Conservation (phyloP, 1,140 invertebrate genomes). For the Galleria mellonella region DNA sequence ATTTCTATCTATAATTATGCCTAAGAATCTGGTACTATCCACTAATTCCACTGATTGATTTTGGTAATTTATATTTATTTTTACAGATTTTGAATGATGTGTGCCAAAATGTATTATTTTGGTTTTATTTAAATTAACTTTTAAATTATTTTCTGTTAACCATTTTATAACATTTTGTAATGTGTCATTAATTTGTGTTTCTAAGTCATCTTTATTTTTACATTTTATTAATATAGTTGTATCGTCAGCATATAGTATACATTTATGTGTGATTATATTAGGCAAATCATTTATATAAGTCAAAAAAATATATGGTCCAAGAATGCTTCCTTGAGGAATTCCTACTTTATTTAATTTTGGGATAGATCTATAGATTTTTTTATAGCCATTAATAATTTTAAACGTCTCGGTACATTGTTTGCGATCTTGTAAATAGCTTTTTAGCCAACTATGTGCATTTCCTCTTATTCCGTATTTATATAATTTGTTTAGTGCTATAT, state of each 20-base stretch:
- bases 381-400: neutral
- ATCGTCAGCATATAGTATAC: conserved; percentile 3
- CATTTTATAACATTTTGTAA: conserved; percentile 1
- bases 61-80: no score
- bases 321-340: conserved; percentile 4
- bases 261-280: neutral
- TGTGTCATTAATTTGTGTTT: neutral
- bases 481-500: conserved; percentile 1
- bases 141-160: conserved; percentile 3
- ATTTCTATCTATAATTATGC: neutral
- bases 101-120: neutral
- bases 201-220: neutral
- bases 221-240: neutral
- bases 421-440: neutral
- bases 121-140: conserved; percentile 6
- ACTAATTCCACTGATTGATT: no score
- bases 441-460: conserved; percentile 1
- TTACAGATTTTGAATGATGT: neutral
- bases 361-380: neutral
- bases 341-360: neutral
- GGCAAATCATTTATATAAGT: conserved; percentile 3
- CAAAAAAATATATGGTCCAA: neutral
- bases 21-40: neutral
- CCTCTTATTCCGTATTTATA: conserved; percentile 7
- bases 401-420: neutral